Percentiles rank a stretch among this genome's conserved stretches.
These are phyloP conservation scores for Rotaria sp. DNA, from an alignment of 2,888 invertebrate genomes.

Conservation along the genomic window DNA sequence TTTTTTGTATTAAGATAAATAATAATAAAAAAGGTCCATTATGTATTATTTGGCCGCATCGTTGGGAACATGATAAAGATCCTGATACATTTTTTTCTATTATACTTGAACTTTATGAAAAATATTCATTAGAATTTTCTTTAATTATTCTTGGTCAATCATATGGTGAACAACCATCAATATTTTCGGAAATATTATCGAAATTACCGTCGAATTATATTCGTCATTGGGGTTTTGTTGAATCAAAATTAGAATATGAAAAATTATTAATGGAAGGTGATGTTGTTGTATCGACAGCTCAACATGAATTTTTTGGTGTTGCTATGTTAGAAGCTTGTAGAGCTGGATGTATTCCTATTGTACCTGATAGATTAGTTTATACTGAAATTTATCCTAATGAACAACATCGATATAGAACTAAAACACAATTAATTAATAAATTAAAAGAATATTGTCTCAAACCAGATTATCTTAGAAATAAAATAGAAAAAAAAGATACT, in stretches of 20 bases:
- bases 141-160: constrained; percentile 63
- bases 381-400: constrained; percentile 64
- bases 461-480: constrained; percentile 28
- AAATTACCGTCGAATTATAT: constrained; percentile 3
- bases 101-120: constrained; percentile 50
- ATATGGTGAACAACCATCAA: constrained; percentile 60
- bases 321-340: constrained; percentile 68
- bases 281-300: constrained; percentile 67
- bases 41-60: constrained; percentile 68
- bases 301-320: constrained; percentile 71
- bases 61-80: constrained; percentile 73
- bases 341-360: constrained; percentile 66
- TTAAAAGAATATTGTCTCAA: constrained; percentile 52
- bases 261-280: constrained; percentile 60
- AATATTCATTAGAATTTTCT: constrained; percentile 59
- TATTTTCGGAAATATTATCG: background rate
- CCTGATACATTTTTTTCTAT: constrained; percentile 64
- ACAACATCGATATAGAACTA: constrained; percentile 43
- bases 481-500: background rate
- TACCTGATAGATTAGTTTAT: constrained; percentile 66
- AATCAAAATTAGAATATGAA: constrained; percentile 61
- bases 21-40: constrained; percentile 47
- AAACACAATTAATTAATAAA: constrained; percentile 43
- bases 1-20: background rate
- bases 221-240: constrained; percentile 61